Conservation (phyloP, 2,113 vertebrate genomes). For the Glaucomys volans region DNA sequence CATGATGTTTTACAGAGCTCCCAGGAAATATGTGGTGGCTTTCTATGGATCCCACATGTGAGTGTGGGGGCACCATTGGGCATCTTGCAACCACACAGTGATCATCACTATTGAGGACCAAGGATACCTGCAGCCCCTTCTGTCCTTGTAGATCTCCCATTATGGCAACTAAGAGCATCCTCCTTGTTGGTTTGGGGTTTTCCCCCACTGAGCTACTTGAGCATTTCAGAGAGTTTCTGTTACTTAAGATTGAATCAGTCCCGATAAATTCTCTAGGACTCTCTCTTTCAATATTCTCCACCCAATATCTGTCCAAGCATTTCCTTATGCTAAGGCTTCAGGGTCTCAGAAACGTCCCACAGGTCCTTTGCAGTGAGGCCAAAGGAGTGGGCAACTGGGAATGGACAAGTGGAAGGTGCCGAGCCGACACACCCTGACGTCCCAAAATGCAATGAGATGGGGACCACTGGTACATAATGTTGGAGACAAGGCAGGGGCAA, state of each 20-base stretch:
- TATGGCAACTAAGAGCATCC: not conserved
- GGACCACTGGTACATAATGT: not conserved
- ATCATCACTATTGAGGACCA: not conserved
- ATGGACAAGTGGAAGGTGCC: not conserved
- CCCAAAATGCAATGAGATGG: not conserved
- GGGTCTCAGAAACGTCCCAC: not conserved
- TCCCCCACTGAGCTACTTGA: not conserved
- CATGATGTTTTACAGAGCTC: not conserved
- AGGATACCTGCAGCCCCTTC: not conserved
- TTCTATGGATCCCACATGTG: not conserved
- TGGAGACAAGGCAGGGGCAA: not conserved
- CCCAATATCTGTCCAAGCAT: not conserved
- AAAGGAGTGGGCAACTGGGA: not conserved
- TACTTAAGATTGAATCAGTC: too few relatives aligned
- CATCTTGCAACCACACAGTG: not conserved
- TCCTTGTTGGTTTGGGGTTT: too few relatives aligned
- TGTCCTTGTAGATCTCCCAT: not conserved
- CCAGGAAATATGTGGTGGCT: not conserved
- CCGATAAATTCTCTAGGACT: too few relatives aligned
- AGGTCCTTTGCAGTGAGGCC: not conserved
- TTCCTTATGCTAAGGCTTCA: not conserved
- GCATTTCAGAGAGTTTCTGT: too few relatives aligned
- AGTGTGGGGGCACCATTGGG: not conserved
- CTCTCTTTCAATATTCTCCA: too few relatives aligned
- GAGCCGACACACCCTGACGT: not conserved